Percentiles rank a stretch among this genome's conserved stretches.
Evolutionary conservation across 30 jellyfish, hydroid and myxozoan genomes (phyloP).

Genomic region (Turritopsis dohrnii): DNA sequence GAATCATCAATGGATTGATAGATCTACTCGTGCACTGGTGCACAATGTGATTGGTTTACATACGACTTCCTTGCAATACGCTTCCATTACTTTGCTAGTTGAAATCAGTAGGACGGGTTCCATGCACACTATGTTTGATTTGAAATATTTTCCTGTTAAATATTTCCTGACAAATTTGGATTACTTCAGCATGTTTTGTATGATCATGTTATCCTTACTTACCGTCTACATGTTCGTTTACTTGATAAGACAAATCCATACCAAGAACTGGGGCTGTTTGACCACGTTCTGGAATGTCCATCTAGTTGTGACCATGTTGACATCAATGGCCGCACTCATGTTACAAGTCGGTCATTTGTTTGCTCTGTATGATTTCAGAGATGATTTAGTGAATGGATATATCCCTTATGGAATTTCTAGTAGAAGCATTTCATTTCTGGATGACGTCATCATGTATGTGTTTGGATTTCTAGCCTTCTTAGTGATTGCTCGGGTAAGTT

Average conservation of each 20-base stretch:
- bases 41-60: slow-evolving; percentile 49
- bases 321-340: slow-evolving; percentile 28
- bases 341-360: slow-evolving; percentile 45
- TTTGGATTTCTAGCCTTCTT: slow-evolving; percentile 62
- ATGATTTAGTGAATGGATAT: slow-evolving; percentile 39
- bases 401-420: slow-evolving; percentile 48
- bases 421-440: slow-evolving; percentile 41
- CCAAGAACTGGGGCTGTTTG: background rate
- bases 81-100: slow-evolving; percentile 31
- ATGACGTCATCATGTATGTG: slow-evolving; percentile 40
- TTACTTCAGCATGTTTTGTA: slow-evolving; percentile 64
- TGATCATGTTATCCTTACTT: slow-evolving; percentile 45
- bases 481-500: slow-evolving; percentile 53
- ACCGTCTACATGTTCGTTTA: slow-evolving; percentile 35
- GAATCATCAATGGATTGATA: slow-evolving; percentile 71
- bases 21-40: slow-evolving; percentile 48
- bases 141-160: slow-evolving; percentile 38
- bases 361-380: slow-evolving; percentile 21
- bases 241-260: slow-evolving; percentile 8
- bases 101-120: slow-evolving; percentile 58
- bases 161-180: slow-evolving; percentile 49
- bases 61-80: slow-evolving; percentile 41
- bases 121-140: slow-evolving; percentile 28
- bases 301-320: slow-evolving; percentile 20
- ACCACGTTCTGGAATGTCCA: slow-evolving; percentile 50